A percentile compares a stretch with the other conserved stretches of the same genome.
Evolutionary conservation across 2,797 vertebrate genomes (phyloP).

Genomic region (Antennarius maculatus): DNA sequence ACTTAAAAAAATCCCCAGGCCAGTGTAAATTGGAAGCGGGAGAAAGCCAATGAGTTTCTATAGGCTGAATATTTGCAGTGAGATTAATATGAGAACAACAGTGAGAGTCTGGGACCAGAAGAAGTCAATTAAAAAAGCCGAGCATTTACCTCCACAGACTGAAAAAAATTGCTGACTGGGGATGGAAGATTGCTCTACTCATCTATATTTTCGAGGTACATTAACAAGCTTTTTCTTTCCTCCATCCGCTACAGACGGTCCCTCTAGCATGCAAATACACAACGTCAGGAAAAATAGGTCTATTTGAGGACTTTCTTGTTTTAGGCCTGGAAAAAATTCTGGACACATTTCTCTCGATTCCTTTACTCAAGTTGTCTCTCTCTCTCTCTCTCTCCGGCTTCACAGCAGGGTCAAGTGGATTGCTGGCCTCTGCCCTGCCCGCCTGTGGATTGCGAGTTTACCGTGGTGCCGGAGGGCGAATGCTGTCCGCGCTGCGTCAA

Average conservation of each 20-base stretch:
- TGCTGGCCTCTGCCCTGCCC: constrained; percentile 97
- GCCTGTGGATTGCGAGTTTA: constrained; percentile 94
- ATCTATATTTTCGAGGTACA: constrained; percentile 58
- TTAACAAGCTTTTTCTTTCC: constrained; percentile 46
- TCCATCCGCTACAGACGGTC: constrained; percentile 38
- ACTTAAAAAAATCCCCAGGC: constrained; percentile 56
- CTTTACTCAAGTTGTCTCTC: constrained; percentile 24
- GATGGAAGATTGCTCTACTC: constrained; percentile 52
- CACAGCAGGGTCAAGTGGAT: constrained; percentile 95
- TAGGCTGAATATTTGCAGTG: constrained; percentile 48
- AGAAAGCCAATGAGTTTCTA: constrained; percentile 66
- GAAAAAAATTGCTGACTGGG: constrained; percentile 52
- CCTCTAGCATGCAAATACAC: constrained; percentile 57
- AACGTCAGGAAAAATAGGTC: constrained; percentile 54
- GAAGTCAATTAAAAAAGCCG: constrained; percentile 62
- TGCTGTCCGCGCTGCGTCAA: constrained; percentile 93
- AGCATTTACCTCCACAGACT: constrained; percentile 53
- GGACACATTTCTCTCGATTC: neutral
- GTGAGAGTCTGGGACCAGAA: constrained; percentile 36
- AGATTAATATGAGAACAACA: constrained; percentile 68
- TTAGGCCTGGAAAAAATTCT: constrained; percentile 17
- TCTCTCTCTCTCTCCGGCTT: constrained; percentile 2
- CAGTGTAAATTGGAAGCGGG: constrained; percentile 42
- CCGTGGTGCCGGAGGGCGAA: constrained; percentile 90
- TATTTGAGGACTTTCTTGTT: constrained; percentile 50